These are phyloP conservation scores for Sylvia borin DNA, from an alignment of 2,797 vertebrate genomes.

Conservation along the genomic window DNA sequence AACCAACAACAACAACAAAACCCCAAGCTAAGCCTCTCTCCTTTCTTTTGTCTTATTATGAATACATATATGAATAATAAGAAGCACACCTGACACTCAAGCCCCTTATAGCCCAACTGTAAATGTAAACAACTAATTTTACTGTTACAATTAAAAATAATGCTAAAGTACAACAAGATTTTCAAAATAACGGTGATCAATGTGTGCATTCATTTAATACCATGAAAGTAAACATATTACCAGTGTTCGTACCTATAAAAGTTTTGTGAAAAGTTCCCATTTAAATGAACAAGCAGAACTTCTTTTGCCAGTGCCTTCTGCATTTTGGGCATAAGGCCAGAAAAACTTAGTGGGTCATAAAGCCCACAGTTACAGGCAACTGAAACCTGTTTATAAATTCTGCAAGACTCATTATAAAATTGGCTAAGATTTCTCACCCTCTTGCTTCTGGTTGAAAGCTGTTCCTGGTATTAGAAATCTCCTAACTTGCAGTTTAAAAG, in stretches of 20 bases:
- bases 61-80: background rate
- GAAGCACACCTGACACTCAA: background rate
- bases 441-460: background rate
- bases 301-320: background rate
- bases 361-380: background rate
- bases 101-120: background rate
- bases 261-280: background rate
- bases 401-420: conserved; percentile 13
- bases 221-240: background rate
- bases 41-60: background rate
- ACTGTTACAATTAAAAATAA: background rate
- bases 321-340: background rate
- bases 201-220: background rate
- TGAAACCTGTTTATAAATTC: background rate
- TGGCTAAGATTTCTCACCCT: background rate
- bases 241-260: background rate
- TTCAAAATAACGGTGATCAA: background rate
- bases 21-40: background rate
- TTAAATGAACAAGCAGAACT: background rate
- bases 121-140: background rate
- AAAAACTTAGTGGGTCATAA: background rate
- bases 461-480: background rate
- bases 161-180: background rate
- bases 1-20: background rate
- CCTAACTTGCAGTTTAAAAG: background rate